Base-by-base conservation (phyloP, 2,888 invertebrate genomes). In the Ophioninae sp. region DNA sequence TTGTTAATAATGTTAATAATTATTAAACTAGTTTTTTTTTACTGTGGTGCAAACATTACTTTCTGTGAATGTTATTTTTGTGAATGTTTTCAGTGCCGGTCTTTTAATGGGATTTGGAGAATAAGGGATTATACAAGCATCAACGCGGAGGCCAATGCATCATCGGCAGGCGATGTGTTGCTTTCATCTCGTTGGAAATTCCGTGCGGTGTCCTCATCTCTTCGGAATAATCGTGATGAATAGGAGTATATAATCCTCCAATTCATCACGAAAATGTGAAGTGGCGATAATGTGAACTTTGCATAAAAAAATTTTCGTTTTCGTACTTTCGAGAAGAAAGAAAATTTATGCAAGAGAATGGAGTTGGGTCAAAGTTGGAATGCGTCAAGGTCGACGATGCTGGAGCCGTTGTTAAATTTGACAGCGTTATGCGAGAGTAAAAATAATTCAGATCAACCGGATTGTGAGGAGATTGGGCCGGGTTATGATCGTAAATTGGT, bases 401-500 rank as follows among this genome's bases (percentile, higher is more conserved):
- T 80, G 58, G 84, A 79, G 10, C 75, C 75, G 72, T 56, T 80
- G 39, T 2, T 61, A 22, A 85, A 87, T 71, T 23, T 41, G 51
- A 82, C 84, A 8, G 64, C 68, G 10, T 13, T 80, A 61, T 85
- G 74, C 64, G 79, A 61, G n/a, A 64, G 68, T 41, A 58, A 68
- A 41, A 85, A 76, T 37, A 20, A 72, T 63, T 75, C 65, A 8
- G 76, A 83, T 17, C 73, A 83, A 30, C 67, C 83, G 30, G 81
- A 76, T 10, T 84, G 85, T 74, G 88, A 89, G 56, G 89, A 88
- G 6, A 69, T 85, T 7, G 89, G 86, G 8, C 84, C 83, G 20
- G 83, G 83, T 9, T 89, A 90, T 69, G 91, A 92, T 84, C 88
- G 87, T 6, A 87, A 90, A 63, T 88, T 93, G 86, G 92, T 92